A percentile compares a stretch with the other conserved stretches of the same genome.
Evolutionary conservation across 2,888 invertebrate genomes (phyloP).

Genomic region (Pollenia angustigena): DNA sequence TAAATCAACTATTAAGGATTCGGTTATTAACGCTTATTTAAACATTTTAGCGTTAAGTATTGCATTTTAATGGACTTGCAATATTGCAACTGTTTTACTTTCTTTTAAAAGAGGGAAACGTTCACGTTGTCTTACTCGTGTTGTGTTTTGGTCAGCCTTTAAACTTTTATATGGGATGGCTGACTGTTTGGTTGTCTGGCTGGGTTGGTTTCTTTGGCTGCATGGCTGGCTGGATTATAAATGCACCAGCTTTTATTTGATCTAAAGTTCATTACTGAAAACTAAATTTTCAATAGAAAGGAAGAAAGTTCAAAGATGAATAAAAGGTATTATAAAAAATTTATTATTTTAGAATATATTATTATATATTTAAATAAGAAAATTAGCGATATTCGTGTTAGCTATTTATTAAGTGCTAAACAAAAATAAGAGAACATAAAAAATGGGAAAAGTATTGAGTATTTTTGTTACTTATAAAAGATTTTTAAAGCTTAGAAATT

Average conservation of each 20-base stretch:
- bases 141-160: slow-evolving; percentile 14
- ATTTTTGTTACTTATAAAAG: no score
- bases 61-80: slow-evolving; percentile 76
- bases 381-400: no score
- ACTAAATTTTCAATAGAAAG: not conserved
- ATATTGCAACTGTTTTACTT: not conserved
- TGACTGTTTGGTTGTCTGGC: not conserved
- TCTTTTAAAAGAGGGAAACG: not conserved
- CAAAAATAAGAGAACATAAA: no score
- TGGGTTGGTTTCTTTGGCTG: not conserved
- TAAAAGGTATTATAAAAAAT: not conserved
- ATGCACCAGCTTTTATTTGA: slow-evolving; percentile 1
- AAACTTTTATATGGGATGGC: not conserved
- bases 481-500: no score
- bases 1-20: slow-evolving; percentile 79
- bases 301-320: not conserved
- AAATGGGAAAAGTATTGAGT: no score
- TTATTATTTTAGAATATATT: no score
- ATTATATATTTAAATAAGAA: no score
- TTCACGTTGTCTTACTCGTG: not conserved
- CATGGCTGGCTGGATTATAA: slow-evolving; percentile 1
- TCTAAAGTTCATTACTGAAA: not conserved
- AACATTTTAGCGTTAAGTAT: slow-evolving; percentile 78
- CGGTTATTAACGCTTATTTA: slow-evolving; percentile 79
- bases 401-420: no score